Percentiles rank a stretch among this genome's conserved stretches.
Evolutionary conservation across 2,113 vertebrate genomes (phyloP).

Genomic region (Xyrauchen texanus): DNA sequence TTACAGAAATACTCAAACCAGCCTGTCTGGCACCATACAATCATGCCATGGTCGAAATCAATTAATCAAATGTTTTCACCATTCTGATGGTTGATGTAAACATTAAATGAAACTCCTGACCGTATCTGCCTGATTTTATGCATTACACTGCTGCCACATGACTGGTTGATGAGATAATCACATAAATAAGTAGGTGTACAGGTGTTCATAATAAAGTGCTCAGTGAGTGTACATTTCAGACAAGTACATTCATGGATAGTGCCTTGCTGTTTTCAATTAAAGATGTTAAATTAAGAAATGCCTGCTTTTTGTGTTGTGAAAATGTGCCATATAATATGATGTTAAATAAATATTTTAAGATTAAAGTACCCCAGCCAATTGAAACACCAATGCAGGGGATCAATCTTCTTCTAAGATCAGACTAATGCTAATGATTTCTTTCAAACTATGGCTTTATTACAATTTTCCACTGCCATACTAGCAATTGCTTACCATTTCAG

Average conservation of each 20-base stretch:
- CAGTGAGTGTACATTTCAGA: neutral
- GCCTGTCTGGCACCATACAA: no score
- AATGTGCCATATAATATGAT: conserved; percentile 8
- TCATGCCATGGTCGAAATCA: no score
- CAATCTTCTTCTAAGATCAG: neutral
- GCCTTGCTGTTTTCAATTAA: neutral
- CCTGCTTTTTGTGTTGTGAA: neutral
- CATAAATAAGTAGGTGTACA: no score
- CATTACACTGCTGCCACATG: no score
- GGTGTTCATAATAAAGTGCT: no score
- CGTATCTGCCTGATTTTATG: no score
- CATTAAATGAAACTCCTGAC: no score
- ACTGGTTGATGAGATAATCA: no score
- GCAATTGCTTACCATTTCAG: no score
- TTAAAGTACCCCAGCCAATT: conserved; percentile 49
- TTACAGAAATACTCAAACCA: no score
- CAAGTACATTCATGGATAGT: neutral
- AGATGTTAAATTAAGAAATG: neutral
- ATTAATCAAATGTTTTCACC: no score
- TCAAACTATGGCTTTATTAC: neutral
- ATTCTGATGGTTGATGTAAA: no score
- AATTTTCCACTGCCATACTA: neutral
- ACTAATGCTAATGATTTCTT: neutral
- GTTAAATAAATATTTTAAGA: conserved; percentile 11
- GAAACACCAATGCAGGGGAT: conserved; percentile 5